Evolutionary conservation across 2,113 vertebrate genomes (phyloP).

Genomic region (Apteryx mantelli): DNA sequence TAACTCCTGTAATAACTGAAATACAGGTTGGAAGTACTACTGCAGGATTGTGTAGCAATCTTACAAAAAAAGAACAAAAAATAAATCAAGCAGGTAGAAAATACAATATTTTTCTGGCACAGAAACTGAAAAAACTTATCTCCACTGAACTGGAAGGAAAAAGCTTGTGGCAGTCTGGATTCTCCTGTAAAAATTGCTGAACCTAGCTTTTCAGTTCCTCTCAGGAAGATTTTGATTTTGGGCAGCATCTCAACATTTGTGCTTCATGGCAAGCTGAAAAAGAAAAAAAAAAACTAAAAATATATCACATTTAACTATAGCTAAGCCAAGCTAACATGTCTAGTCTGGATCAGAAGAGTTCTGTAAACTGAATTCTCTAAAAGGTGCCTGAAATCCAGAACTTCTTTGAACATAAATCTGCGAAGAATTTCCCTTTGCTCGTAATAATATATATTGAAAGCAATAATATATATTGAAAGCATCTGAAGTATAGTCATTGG

Average conservation of each 20-base stretch:
- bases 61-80: conserved; percentile 66
- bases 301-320: fast-evolving
- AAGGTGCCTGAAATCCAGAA: not conserved
- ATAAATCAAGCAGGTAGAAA: conserved; percentile 50
- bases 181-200: conserved; percentile 70
- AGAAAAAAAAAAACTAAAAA: conserved; percentile 1
- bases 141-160: conserved; percentile 61
- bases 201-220: conserved; percentile 63
- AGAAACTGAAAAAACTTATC: conserved; percentile 58
- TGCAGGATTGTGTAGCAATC: conserved; percentile 58
- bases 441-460: not conserved
- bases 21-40: conserved; percentile 51
- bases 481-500: not conserved
- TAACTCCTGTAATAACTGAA: conserved; percentile 46
- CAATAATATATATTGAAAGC: too few species aligned
- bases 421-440: not conserved
- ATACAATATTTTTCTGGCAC: conserved; percentile 61
- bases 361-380: not conserved
- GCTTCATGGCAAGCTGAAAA: conserved; percentile 96
- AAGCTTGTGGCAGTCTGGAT: conserved; percentile 62
- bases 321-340: not conserved
- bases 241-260: conserved; percentile 91
- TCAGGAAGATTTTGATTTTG: conserved; percentile 62
- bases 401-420: not conserved
- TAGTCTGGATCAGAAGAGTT: not conserved